These are phyloP conservation scores for Bucorvus abyssinicus DNA, from an alignment of 2,797 vertebrate genomes.

Conservation along the genomic window DNA sequence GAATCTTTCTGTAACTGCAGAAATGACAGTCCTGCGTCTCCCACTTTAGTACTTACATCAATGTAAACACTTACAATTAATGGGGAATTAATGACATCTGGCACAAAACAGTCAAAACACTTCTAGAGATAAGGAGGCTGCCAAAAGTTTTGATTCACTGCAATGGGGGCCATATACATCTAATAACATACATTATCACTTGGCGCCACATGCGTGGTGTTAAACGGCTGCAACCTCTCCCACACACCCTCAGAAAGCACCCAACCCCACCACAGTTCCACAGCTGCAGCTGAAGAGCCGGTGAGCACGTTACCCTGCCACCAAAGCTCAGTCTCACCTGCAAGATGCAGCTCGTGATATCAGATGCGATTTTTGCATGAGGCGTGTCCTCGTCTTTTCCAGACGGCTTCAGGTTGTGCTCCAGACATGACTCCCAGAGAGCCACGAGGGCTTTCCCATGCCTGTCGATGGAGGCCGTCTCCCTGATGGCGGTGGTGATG, in stretches of 20 bases:
- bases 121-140: not conserved
- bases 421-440: constrained; percentile 94
- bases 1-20: not conserved
- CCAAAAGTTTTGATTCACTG: not conserved
- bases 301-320: fast-evolving
- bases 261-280: too few relatives aligned
- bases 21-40: not conserved
- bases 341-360: constrained; percentile 96
- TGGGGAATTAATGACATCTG: not conserved
- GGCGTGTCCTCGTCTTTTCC: constrained; percentile 90
- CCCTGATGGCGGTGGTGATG: constrained; percentile 92
- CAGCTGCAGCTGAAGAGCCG: too few relatives aligned
- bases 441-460: constrained; percentile 88
- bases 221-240: not conserved
- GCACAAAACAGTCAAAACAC: not conserved
- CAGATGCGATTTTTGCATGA: constrained; percentile 93
- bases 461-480: constrained; percentile 87
- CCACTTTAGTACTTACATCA: not conserved
- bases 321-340: constrained; percentile 78
- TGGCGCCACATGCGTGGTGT: not conserved
- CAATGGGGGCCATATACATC: not conserved
- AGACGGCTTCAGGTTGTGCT: constrained; percentile 86
- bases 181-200: not conserved
- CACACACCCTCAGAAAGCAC: not conserved
- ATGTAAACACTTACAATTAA: not conserved